phyloP scores from a whole-genome alignment of 2,113 vertebrate species.

The Taurulus bubalis region DNA sequence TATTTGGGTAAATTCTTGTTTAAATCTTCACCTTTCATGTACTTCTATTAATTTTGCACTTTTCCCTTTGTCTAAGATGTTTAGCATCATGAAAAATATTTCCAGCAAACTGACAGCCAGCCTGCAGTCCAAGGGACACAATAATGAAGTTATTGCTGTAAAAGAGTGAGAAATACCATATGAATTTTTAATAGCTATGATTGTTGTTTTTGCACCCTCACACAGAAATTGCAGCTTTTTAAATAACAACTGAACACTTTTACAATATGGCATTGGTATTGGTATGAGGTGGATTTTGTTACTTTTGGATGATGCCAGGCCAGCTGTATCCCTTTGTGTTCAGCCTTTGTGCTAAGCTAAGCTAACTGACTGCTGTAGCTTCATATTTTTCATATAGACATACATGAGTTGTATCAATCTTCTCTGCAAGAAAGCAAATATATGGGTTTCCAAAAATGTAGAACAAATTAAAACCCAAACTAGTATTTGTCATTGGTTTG shows the following conservation, averaged over 20 bases:
- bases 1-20: background rate
- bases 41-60: background rate
- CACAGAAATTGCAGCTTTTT: background rate
- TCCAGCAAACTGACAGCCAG: slow-evolving; percentile 77
- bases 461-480: too few species aligned
- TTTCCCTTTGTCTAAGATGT: slow-evolving; percentile 78
- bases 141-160: slow-evolving; percentile 14
- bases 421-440: too few species aligned
- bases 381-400: too few species aligned
- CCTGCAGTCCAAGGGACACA: slow-evolving; percentile 72
- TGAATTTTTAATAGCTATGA: background rate
- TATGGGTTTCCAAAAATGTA: too few species aligned
- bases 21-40: background rate
- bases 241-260: too few species aligned
- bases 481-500: background rate
- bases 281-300: too few species aligned
- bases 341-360: too few species aligned
- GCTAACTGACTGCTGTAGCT: too few species aligned
- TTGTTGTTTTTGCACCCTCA: background rate
- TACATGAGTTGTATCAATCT: too few species aligned
- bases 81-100: slow-evolving; percentile 79
- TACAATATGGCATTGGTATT: too few species aligned
- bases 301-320: too few species aligned
- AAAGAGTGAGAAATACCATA: slow-evolving; percentile 77
- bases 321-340: too few species aligned